Percentiles rank a stretch among this genome's conserved stretches.
These are phyloP conservation scores for Pteronotus mesoamericanus DNA, from an alignment of 2,797 vertebrate genomes.

Conservation along the genomic window DNA sequence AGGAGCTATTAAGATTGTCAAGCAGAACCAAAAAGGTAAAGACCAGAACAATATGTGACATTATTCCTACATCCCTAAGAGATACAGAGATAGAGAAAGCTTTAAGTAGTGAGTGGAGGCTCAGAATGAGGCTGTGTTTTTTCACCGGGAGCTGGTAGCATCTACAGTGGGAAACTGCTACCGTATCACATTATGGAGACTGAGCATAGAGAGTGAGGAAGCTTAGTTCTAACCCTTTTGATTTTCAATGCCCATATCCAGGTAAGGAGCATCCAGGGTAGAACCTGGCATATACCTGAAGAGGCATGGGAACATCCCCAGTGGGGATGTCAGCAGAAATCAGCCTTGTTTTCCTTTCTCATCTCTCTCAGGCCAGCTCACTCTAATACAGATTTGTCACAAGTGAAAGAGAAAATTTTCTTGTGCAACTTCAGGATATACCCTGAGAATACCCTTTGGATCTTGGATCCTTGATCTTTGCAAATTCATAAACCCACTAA, in stretches of 20 bases:
- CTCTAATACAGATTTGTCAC: background rate
- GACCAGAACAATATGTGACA: background rate
- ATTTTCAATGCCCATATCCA: background rate
- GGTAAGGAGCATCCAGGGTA: background rate
- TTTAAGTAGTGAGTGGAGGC: background rate
- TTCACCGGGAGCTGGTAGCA: background rate
- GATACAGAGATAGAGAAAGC: background rate
- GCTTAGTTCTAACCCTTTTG: background rate
- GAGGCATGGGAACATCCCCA: background rate
- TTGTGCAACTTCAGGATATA: background rate
- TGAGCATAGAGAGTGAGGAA: background rate
- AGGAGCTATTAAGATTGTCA: background rate
- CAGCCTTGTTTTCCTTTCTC: background rate
- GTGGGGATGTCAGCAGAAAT: background rate
- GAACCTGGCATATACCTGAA: background rate
- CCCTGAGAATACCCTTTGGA: background rate
- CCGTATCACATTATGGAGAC: background rate
- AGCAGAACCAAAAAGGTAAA: background rate
- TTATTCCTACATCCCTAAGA: background rate
- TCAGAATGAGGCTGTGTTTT: background rate
- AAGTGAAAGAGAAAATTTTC: background rate
- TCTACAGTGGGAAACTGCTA: background rate
- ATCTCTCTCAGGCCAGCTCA: background rate
- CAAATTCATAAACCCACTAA: background rate
- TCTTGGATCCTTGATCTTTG: background rate